These are phyloP conservation scores for Entelurus aequoreus DNA, from an alignment of 2,113 vertebrate genomes.

Conservation along the genomic window DNA sequence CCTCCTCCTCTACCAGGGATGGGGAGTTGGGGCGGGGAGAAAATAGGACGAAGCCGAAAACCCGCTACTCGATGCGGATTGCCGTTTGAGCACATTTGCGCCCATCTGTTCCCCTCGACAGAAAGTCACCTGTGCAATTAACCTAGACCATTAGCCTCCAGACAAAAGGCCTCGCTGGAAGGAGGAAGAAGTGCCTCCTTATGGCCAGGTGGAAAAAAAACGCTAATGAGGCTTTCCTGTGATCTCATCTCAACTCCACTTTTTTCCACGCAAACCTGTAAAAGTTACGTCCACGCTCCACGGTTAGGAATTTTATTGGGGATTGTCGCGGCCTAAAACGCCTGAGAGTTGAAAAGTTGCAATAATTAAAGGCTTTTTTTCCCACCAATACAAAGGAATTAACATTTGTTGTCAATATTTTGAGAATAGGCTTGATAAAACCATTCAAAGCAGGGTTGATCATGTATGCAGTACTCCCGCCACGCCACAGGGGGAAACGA, in stretches of 20 bases:
- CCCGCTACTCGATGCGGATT: constrained; percentile 36
- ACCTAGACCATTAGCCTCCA: constrained; percentile 66
- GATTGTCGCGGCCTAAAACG: too few species aligned
- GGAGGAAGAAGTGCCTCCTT: constrained; percentile 39
- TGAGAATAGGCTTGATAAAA: too few species aligned
- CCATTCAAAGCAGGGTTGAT: too few species aligned
- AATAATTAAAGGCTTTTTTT: too few species aligned
- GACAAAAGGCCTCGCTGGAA: constrained; percentile 56
- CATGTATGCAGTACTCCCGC: too few species aligned
- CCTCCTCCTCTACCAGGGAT: constrained; percentile 24
- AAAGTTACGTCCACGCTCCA: constrained; percentile 9
- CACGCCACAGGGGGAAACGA: too few species aligned
- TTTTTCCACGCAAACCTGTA: constrained; percentile 18
- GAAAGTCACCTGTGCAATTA: constrained; percentile 75
- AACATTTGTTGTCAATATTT: too few species aligned
- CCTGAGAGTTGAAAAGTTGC: too few species aligned
- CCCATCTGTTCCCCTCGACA: constrained; percentile 66
- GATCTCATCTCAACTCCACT: constrained; percentile 23
- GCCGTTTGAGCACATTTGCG: constrained; percentile 69
- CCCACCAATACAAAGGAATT: too few species aligned
- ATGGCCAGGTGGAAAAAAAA: constrained; percentile 62
- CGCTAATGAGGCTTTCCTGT: constrained; percentile 45
- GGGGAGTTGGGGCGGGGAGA: constrained; percentile 21
- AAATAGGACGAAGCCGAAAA: constrained; percentile 8
- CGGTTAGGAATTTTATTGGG: too few species aligned